These are phyloP conservation scores for Lepidurus apus DNA, from an alignment of 1,140 invertebrate species.

Conservation along the genomic window DNA sequence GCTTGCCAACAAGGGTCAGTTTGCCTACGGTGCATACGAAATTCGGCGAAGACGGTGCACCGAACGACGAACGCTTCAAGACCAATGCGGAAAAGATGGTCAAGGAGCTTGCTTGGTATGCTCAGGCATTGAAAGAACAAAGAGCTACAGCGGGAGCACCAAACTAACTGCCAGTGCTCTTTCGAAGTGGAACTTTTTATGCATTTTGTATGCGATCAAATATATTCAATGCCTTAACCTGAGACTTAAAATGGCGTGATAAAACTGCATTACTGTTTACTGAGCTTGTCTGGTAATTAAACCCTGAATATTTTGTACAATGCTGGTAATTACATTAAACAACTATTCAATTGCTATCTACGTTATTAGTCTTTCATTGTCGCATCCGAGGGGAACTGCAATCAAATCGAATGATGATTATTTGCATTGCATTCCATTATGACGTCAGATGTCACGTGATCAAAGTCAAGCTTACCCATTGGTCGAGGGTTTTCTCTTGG, in stretches of 20 bases:
- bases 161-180: not conserved
- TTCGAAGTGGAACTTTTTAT: too few relatives aligned
- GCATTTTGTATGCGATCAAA: too few relatives aligned
- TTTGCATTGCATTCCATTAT: constrained; percentile 6
- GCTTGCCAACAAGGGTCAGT: constrained; percentile 45
- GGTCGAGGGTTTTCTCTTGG: constrained; percentile 17
- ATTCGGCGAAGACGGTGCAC: constrained; percentile 43
- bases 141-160: constrained; percentile 32
- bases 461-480: not conserved
- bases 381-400: not conserved
- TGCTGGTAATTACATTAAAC: too few relatives aligned
- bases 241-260: too few relatives aligned
- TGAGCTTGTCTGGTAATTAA: too few relatives aligned
- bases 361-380: not conserved
- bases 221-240: too few relatives aligned
- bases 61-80: constrained; percentile 41
- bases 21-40: constrained; percentile 45
- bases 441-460: not conserved
- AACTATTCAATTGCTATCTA: not conserved
- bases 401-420: not conserved
- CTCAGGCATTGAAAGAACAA: constrained; percentile 44
- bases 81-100: constrained; percentile 41
- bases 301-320: too few relatives aligned
- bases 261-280: too few relatives aligned
- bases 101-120: constrained; percentile 47